A percentile compares a stretch with the other conserved stretches of the same genome.
Evolutionary conservation across 2,113 vertebrate species (phyloP).

Genomic region (Micronycteris hirsuta): DNA sequence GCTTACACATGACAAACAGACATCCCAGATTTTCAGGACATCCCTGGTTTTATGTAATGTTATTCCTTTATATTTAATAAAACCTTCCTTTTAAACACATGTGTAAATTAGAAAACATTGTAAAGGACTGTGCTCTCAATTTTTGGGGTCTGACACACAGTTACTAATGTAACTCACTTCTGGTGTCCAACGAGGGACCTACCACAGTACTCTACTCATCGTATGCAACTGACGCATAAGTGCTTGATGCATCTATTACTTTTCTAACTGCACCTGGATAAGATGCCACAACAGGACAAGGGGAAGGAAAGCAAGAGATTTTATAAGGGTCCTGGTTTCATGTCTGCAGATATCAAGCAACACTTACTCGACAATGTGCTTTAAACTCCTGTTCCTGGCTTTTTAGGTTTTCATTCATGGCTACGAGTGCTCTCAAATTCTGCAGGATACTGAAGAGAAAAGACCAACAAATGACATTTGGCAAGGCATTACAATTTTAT

Average conservation of each 20-base stretch:
- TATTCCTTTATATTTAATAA: neutral
- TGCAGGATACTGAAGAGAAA: slow-evolving; percentile 85
- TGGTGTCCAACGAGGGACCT: neutral
- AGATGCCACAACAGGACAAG: neutral
- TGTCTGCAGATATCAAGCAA: neutral
- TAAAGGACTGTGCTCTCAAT: neutral
- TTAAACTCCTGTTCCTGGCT: slow-evolving; percentile 95
- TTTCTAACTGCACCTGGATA: neutral
- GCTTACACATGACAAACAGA: neutral
- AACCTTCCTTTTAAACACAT: neutral
- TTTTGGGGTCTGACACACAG: neutral
- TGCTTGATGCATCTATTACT: too few relatives aligned
- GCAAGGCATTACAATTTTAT: neutral
- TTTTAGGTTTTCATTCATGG: slow-evolving; percentile 95
- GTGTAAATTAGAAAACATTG: neutral
- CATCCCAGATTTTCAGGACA: neutral
- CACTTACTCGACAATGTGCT: slow-evolving; percentile 92
- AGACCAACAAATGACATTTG: neutral
- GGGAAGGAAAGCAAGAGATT: neutral
- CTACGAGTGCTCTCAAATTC: slow-evolving; percentile 89
- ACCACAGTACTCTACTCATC: neutral
- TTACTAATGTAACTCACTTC: neutral
- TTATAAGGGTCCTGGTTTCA: neutral
- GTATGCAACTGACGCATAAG: neutral
- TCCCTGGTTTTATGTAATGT: neutral